Evolutionary conservation across 2,113 vertebrate species (phyloP).

Genomic region (Brachirus orientalis): DNA sequence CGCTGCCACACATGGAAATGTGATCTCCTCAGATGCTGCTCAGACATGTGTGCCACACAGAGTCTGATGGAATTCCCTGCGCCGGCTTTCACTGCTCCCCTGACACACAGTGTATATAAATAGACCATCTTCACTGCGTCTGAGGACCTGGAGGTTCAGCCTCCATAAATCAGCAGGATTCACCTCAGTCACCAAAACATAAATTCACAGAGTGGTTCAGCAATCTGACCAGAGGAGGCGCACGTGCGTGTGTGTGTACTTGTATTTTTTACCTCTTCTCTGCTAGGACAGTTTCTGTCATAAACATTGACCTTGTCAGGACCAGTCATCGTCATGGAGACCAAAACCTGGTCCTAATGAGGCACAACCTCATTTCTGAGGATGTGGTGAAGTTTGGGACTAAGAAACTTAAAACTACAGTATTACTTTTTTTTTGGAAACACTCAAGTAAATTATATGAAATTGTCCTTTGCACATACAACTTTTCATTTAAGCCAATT

Average conservation of each 20-base stretch:
- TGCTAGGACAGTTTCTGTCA: no score
- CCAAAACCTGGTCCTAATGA: no score
- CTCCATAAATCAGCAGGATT: constrained; percentile 68
- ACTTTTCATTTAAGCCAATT: no score
- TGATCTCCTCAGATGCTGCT: constrained; percentile 42
- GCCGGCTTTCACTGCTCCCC: constrained; percentile 62
- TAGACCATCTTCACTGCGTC: constrained; percentile 62
- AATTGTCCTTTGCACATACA: no score
- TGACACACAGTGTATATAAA: constrained; percentile 65
- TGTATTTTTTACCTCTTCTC: no score
- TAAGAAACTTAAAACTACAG: no score
- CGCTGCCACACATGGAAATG: constrained; percentile 62
- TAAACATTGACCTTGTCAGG: no score
- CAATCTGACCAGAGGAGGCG: constrained; percentile 10
- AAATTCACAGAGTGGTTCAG: constrained; percentile 60
- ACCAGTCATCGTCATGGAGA: no score
- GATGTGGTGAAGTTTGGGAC: no score
- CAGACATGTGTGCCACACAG: constrained; percentile 60
- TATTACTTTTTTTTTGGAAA: no score
- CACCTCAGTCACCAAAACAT: constrained; percentile 59
- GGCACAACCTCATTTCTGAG: no score
- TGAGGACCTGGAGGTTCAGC: constrained; percentile 50
- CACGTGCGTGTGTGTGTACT: constrained; percentile 14
- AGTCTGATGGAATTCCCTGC: constrained; percentile 63
- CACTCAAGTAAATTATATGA: no score